Evolutionary conservation across 2,888 invertebrate genomes (phyloP).

Genomic region (Drosophila gaucha): DNA sequence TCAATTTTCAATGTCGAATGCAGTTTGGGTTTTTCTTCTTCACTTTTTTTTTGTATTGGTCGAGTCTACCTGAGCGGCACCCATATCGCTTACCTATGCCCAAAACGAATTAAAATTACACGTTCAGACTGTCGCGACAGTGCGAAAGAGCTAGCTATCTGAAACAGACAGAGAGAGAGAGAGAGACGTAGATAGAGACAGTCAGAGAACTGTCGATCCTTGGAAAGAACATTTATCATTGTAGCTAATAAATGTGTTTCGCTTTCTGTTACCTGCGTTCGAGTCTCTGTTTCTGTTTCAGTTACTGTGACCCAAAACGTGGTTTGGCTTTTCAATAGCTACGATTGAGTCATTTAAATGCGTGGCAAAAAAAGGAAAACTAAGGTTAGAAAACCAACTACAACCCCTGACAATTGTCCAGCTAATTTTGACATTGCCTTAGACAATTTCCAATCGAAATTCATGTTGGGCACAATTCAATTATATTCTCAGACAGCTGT

Average conservation of each 20-base stretch:
- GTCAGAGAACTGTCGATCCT: conserved; percentile 48
- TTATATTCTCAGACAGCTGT: conserved; percentile 64
- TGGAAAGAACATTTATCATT: conserved; percentile 72
- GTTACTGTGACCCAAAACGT: conserved; percentile 41
- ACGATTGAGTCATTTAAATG: conserved; percentile 78
- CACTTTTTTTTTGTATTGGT: neutral
- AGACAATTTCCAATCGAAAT: conserved; percentile 35
- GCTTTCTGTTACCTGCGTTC: conserved; percentile 10
- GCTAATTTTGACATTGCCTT: conserved; percentile 48
- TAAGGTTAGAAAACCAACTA: conserved; percentile 9
- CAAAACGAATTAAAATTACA: conserved; percentile 78
- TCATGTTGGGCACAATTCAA: conserved; percentile 59
- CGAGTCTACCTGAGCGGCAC: conserved; percentile 61
- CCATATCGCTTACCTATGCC: conserved; percentile 71
- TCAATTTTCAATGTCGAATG: conserved; percentile 60
- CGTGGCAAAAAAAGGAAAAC: conserved; percentile 48
- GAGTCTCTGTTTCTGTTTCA: conserved; percentile 8
- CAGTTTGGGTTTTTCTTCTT: conserved; percentile 21
- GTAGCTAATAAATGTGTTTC: conserved; percentile 74
- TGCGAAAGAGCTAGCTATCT: no score
- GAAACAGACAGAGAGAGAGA: conserved; percentile 1
- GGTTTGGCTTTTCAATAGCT: conserved; percentile 55
- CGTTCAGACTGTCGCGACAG: conserved; percentile 47
- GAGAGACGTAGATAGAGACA: neutral
- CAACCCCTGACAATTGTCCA: conserved; percentile 55